Percentiles rank a stretch among this genome's conserved stretches.
Conservation (phyloP, 1,140 invertebrate genomes). For the Samia ricini region DNA sequence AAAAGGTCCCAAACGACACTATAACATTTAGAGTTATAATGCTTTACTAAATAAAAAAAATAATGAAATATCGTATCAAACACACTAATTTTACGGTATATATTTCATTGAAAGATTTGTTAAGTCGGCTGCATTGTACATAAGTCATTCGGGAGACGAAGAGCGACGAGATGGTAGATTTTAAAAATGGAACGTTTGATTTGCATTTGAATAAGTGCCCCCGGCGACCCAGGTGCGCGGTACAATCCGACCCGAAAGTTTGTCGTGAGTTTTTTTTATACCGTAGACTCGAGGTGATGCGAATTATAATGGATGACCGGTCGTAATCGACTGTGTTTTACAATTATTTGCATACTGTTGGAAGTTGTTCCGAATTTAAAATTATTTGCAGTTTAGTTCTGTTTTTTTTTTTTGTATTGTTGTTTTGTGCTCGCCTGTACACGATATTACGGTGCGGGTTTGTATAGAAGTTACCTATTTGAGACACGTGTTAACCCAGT, state of each 20-base stretch:
- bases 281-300: conserved; percentile 39
- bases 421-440: conserved; percentile 6
- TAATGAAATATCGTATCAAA: conserved; percentile 18
- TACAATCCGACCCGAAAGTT: conserved; percentile 65
- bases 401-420: conserved; percentile 25
- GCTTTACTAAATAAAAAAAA: conserved; percentile 20
- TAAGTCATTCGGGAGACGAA: conserved; percentile 75
- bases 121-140: conserved; percentile 51
- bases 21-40: conserved; percentile 18
- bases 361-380: conserved; percentile 23
- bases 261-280: conserved; percentile 44
- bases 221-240: conserved; percentile 73
- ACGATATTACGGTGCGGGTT: background rate
- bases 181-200: conserved; percentile 78
- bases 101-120: conserved; percentile 17
- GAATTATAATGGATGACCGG: conserved; percentile 71
- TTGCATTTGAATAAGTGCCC: conserved; percentile 77
- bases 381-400: conserved; percentile 27
- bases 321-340: conserved; percentile 54
- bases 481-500: background rate
- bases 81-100: conserved; percentile 21
- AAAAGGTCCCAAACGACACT: conserved; percentile 74
- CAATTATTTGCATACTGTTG: conserved; percentile 58
- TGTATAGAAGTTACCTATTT: background rate
- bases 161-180: conserved; percentile 74